A percentile compares a stretch with the other conserved stretches of the same genome.
These are phyloP conservation scores for Quadroppia sp. DNA, from an alignment of 2,888 invertebrate genomes.

Conservation along the genomic window DNA sequence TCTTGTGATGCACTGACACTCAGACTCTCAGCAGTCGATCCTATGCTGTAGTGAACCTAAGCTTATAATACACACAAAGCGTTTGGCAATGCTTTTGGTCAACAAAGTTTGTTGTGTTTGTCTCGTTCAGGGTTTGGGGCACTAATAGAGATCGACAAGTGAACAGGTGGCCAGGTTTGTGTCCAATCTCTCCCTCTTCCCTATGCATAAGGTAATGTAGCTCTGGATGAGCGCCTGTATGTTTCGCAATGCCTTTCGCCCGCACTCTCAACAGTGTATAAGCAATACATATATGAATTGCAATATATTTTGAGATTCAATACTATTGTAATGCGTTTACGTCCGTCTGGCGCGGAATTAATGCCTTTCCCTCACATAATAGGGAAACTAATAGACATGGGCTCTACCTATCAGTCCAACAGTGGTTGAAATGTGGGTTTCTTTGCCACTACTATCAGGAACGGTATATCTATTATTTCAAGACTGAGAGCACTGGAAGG, in stretches of 20 bases:
- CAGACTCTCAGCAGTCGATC: not conserved
- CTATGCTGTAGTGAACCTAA: not conserved
- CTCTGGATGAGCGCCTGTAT: not conserved
- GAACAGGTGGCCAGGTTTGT: constrained; percentile 22
- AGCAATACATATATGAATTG: not conserved
- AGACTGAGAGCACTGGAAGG: not conserved
- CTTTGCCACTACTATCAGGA: not conserved
- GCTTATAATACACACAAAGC: not conserved
- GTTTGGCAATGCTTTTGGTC: constrained; percentile 16
- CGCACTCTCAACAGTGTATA: not conserved
- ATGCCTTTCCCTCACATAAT: not conserved
- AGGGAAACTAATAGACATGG: not conserved
- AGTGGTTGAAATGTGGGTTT: not conserved
- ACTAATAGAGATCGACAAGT: constrained; percentile 4
- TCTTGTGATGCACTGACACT: not conserved
- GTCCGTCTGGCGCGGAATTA: constrained; percentile 8
- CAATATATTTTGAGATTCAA: not conserved
- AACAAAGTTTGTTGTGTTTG: not conserved
- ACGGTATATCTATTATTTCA: not conserved
- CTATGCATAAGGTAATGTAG: not conserved
- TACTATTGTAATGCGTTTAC: not conserved
- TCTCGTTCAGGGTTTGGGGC: not conserved
- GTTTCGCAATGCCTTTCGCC: constrained; percentile 15
- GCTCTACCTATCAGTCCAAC: not conserved
- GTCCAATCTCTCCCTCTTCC: not conserved